These are phyloP conservation scores for Tragelaphus scriptus DNA, from an alignment of 2,113 vertebrate genomes.

Conservation along the genomic window DNA sequence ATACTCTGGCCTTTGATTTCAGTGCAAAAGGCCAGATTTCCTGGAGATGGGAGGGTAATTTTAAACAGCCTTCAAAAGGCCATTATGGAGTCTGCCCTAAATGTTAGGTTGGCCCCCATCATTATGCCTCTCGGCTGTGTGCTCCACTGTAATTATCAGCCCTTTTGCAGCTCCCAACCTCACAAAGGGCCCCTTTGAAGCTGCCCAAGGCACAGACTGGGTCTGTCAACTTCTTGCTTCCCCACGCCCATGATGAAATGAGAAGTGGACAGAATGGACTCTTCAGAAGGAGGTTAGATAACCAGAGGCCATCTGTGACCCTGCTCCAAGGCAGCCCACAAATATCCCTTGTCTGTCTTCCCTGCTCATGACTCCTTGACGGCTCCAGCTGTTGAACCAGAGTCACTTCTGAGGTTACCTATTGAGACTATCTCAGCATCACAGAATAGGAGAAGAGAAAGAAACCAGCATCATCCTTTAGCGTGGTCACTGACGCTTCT, in stretches of 20 bases:
- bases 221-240: slow-evolving; percentile 12
- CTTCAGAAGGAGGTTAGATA: neutral
- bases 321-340: neutral
- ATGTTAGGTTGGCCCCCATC: neutral
- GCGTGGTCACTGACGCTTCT: neutral
- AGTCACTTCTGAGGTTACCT: slow-evolving; percentile 34
- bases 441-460: neutral
- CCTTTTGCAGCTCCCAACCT: neutral
- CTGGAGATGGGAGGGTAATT: slow-evolving; percentile 34
- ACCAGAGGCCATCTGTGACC: slow-evolving; percentile 14
- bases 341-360: neutral
- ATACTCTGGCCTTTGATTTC: slow-evolving; percentile 30
- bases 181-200: slow-evolving; percentile 18
- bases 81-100: slow-evolving; percentile 49
- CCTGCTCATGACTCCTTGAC: neutral
- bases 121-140: slow-evolving; percentile 33
- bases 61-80: slow-evolving; percentile 57
- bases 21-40: slow-evolving; percentile 37
- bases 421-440: neutral
- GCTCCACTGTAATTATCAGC: slow-evolving; percentile 17
- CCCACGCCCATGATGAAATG: neutral
- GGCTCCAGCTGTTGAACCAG: slow-evolving; percentile 44
- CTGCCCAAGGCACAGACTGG: neutral
- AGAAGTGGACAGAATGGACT: neutral
- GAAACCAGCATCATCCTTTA: neutral